These are phyloP conservation scores for Embiotoca jacksoni DNA, from an alignment of 2,113 vertebrate genomes.

Conservation along the genomic window DNA sequence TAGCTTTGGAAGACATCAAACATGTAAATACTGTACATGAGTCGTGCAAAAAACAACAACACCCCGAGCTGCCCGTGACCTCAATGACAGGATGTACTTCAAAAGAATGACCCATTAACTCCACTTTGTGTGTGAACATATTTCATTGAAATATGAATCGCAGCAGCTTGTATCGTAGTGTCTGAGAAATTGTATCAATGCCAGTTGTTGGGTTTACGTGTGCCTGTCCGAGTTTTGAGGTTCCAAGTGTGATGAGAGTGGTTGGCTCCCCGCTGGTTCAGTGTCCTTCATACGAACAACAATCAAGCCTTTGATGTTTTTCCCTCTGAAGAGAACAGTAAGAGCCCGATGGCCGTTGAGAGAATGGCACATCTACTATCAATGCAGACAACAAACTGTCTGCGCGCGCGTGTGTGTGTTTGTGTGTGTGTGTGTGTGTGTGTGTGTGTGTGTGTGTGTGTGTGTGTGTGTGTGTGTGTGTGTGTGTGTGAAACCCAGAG, in stretches of 20 bases:
- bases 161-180: conserved; percentile 3
- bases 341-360: conserved; percentile 37
- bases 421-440: background rate
- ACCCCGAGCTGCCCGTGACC: background rate
- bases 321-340: conserved; percentile 9
- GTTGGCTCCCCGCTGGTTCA: conserved; percentile 26
- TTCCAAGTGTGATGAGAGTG: conserved; percentile 25
- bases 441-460: background rate
- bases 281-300: conserved; percentile 39
- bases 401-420: background rate
- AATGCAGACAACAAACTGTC: conserved; percentile 1
- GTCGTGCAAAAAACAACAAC: conserved; percentile 12
- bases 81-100: conserved; percentile 2
- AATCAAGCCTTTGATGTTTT: conserved; percentile 56
- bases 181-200: conserved; percentile 2
- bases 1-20: conserved; percentile 44
- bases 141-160: conserved; percentile 26
- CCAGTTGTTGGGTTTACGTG: conserved; percentile 18
- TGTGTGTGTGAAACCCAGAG: background rate
- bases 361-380: conserved; percentile 5
- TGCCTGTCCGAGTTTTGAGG: conserved; percentile 12
- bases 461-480: background rate
- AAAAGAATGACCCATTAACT: conserved; percentile 26
- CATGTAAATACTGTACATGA: conserved; percentile 35
- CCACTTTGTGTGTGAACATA: background rate